Evolutionary conservation across 35 echinoderm and acorn worm genomes (phyloP).

Genomic region (Lytechinus variegatus): DNA sequence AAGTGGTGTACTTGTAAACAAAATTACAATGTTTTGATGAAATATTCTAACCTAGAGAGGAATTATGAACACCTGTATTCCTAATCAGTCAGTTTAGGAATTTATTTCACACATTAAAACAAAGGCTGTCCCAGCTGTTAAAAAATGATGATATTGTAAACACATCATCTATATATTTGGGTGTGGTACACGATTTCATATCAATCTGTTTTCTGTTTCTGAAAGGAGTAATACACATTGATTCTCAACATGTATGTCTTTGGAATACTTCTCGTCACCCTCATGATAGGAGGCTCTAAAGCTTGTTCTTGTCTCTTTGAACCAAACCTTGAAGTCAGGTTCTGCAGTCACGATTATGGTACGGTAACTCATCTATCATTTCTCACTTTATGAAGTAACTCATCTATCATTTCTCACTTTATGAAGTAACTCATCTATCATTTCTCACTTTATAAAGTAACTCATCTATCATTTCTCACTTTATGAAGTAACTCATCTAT

Average conservation of each 20-base stretch:
- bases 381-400: no score
- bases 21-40: no score
- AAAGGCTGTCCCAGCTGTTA: background rate
- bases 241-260: background rate
- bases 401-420: no score
- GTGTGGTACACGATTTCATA: background rate
- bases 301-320: background rate
- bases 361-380: background rate
- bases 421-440: no score
- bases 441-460: no score
- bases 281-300: background rate
- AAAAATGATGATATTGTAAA: background rate
- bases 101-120: background rate
- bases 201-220: background rate
- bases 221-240: background rate
- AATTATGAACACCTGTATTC: no score
- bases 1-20: no score
- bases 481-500: no score
- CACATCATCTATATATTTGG: background rate
- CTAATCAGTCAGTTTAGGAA: background rate
- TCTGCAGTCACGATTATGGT: background rate
- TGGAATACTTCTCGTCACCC: background rate
- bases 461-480: no score
- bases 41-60: no score
- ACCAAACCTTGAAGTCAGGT: background rate